Base-by-base conservation (phyloP, 1,140 invertebrate species). In the Hylaeus volcanicus region DNA sequence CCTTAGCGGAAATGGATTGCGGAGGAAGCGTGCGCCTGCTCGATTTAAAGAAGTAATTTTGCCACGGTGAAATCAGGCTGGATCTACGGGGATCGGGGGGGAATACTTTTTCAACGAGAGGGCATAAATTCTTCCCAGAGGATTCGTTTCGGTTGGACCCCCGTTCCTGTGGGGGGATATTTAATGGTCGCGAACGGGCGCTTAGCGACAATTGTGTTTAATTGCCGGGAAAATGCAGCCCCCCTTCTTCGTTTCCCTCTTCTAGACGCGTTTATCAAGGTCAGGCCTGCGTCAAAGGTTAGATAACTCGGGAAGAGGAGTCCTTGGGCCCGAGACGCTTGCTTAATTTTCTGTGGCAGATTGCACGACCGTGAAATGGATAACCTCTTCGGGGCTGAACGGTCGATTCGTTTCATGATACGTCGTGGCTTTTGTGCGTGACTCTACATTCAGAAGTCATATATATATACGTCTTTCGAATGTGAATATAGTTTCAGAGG, bases 151-250 rank as follows among this genome's bases (percentile, higher is more conserved):
- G 51, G 2, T n/a, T n/a, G 9, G 2, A n/a, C 51, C 5, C 48
- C 8, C 14, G 26, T 26, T 63, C 61, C 12, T 14, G 26, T 26
- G 26, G 3, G 58, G 41, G 71, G 77, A 79, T 74, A 79, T 66
- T 79, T 79, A 79, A 79, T 60, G 77, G 58, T 71, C 77, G 60
- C 60, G 61, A 79, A 65, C 70, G 77, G 71, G 41, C 56, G n/a
- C 61, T 79, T 79, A 79, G 71, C 78, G 78, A 79, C 78, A 79
- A 79, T 79, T 79, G 78, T 26, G 78, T 79, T 79, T 79, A 79
- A 79, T 79, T 79, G 71, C 41, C 78, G 37, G 71, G 78, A 79
- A 79, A 79, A 71, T 60, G 55, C 51, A 48, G 5, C 26, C 39
- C 48, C 45, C 3, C 15, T 39, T 64, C 51, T 51, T 9, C 51